Conservation (phyloP, 2,797 vertebrate species). For the Hoplostethus atlanticus region DNA sequence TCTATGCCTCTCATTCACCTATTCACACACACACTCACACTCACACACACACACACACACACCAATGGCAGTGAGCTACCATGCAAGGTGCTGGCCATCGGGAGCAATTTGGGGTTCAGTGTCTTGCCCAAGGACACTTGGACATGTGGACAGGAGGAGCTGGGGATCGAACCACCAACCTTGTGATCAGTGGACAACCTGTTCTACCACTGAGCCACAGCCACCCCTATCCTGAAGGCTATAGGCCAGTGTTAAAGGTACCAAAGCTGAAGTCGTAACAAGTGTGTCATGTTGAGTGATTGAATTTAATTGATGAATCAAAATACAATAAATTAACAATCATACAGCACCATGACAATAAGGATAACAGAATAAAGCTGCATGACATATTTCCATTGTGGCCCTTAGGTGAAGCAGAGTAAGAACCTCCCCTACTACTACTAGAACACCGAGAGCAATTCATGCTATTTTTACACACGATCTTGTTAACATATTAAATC, state of each 20-base stretch:
- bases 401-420: slow-evolving; percentile 4
- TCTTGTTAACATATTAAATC: slow-evolving; percentile 23
- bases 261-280: neutral
- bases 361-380: slow-evolving; percentile 19
- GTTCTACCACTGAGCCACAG: no score
- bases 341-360: slow-evolving; percentile 17
- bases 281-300: neutral
- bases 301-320: neutral
- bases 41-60: no score
- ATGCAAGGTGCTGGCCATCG: no score
- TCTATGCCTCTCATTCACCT: no score
- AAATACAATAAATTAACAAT: slow-evolving; percentile 19
- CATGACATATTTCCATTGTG: slow-evolving; percentile 16
- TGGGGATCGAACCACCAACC: no score
- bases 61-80: no score
- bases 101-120: no score
- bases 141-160: no score
- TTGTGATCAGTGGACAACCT: no score
- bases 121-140: no score
- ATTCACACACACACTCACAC: no score
- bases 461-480: slow-evolving; percentile 4
- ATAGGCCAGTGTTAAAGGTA: neutral
- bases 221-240: neutral
- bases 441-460: slow-evolving; percentile 5
- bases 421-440: neutral